These are phyloP conservation scores for Rhinolophus sinicus DNA, from an alignment of 2,113 vertebrate species.

Conservation along the genomic window DNA sequence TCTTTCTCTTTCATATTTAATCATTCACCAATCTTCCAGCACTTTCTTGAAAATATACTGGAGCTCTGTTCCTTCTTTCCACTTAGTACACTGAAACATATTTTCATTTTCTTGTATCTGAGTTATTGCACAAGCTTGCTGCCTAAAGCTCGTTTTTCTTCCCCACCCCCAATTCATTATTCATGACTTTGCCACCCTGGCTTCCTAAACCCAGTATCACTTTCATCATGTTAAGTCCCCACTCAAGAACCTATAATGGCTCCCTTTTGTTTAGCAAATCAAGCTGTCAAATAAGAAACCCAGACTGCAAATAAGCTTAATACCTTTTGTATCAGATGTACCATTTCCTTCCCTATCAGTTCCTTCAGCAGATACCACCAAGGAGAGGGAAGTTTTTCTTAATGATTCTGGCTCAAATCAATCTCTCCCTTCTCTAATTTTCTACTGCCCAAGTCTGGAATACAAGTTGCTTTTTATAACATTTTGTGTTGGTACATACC, in stretches of 20 bases:
- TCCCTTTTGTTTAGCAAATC: slow-evolving; percentile 27
- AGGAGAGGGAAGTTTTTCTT: slow-evolving; percentile 21
- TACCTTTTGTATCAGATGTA: neutral
- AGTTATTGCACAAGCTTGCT: slow-evolving; percentile 33
- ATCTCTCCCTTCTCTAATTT: slow-evolving; percentile 8
- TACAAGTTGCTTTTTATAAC: neutral
- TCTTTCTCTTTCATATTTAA: neutral
- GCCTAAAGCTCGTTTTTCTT: neutral
- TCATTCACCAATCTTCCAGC: neutral
- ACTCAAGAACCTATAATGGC: neutral
- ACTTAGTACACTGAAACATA: neutral
- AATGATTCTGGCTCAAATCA: neutral
- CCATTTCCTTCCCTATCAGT: neutral
- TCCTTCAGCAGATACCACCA: neutral
- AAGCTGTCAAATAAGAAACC: slow-evolving; percentile 6
- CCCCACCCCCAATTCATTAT: neutral
- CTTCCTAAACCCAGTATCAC: slow-evolving; percentile 27
- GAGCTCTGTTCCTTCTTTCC: neutral
- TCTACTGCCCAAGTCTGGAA: neutral
- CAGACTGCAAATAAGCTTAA: neutral
- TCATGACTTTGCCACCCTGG: neutral
- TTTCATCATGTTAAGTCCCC: slow-evolving; percentile 17
- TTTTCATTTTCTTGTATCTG: slow-evolving; percentile 6
- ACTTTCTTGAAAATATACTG: slow-evolving; percentile 22
- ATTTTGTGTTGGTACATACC: neutral